Evolutionary conservation across 2,888 invertebrate species (phyloP).

Genomic region (Lepetodrilus schrolli): DNA sequence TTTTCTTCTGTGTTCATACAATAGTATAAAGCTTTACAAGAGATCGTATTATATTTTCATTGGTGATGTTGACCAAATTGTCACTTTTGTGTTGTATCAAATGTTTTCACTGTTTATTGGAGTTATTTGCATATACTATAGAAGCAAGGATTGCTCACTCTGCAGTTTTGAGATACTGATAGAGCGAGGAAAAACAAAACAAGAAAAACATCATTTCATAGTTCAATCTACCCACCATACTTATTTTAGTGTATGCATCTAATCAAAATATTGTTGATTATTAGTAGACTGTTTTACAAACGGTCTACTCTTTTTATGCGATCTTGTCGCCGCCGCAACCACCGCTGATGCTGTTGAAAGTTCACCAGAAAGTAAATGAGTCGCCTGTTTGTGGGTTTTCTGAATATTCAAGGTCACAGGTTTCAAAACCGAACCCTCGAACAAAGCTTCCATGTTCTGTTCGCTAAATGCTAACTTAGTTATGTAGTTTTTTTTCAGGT

Average conservation of each 20-base stretch:
- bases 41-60: slow-evolving; percentile 58
- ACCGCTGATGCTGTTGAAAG: too few relatives aligned
- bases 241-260: slow-evolving; percentile 42
- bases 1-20: slow-evolving; percentile 65
- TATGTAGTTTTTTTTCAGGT: too few relatives aligned
- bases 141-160: slow-evolving; percentile 46
- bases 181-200: too few relatives aligned
- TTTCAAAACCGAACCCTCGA: too few relatives aligned
- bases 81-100: slow-evolving; percentile 45
- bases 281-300: neutral
- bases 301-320: neutral
- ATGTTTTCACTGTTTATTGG: slow-evolving; percentile 27
- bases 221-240: slow-evolving; percentile 46
- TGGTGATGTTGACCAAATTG: slow-evolving; percentile 61
- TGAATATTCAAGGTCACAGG: too few relatives aligned
- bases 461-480: too few relatives aligned
- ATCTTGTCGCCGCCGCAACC: slow-evolving; percentile 25
- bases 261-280: slow-evolving; percentile 41
- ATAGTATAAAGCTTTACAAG: slow-evolving; percentile 66
- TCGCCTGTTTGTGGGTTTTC: too few relatives aligned
- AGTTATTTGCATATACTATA: slow-evolving; percentile 36
- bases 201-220: too few relatives aligned
- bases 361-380: too few relatives aligned
- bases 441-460: too few relatives aligned
- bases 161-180: slow-evolving; percentile 32